These are phyloP conservation scores for Xyrichtys novacula DNA, from an alignment of 2,797 vertebrate species.

Conservation along the genomic window DNA sequence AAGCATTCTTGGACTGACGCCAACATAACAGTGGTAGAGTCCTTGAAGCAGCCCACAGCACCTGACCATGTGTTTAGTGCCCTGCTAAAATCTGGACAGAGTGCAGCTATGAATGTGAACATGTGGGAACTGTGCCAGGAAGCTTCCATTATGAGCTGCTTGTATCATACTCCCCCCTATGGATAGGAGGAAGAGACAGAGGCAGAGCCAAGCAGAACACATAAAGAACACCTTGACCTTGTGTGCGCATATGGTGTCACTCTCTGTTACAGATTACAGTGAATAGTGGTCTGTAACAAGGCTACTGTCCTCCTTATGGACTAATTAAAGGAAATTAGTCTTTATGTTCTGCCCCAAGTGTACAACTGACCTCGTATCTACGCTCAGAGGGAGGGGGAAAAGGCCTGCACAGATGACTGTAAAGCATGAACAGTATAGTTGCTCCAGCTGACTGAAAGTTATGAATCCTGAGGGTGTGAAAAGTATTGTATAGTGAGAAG, in stretches of 20 bases:
- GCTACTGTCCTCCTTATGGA: slow-evolving; percentile 57
- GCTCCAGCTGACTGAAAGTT: too few species aligned
- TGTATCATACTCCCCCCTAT: slow-evolving; percentile 42
- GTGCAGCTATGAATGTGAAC: slow-evolving; percentile 46
- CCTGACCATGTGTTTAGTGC: slow-evolving; percentile 64
- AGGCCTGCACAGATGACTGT: slow-evolving; percentile 5
- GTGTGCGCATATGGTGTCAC: slow-evolving; percentile 45
- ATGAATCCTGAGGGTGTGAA: too few species aligned
- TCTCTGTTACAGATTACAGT: slow-evolving; percentile 27
- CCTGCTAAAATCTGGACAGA: slow-evolving; percentile 58
- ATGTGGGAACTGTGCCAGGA: slow-evolving; percentile 54
- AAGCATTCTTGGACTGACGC: slow-evolving; percentile 44
- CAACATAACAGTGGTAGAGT: slow-evolving; percentile 44
- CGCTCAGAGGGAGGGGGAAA: slow-evolving; percentile 14
- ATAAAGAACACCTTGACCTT: slow-evolving; percentile 54
- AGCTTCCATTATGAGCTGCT: slow-evolving; percentile 42
- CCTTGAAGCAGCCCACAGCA: slow-evolving; percentile 53
- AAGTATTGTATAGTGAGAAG: too few species aligned
- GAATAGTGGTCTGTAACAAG: slow-evolving; percentile 27
- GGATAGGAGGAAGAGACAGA: slow-evolving; percentile 35
- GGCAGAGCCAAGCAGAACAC: slow-evolving; percentile 15
- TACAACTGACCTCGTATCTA: slow-evolving; percentile 48
- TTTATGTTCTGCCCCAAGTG: slow-evolving; percentile 55
- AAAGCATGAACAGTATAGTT: background rate
- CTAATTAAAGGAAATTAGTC: slow-evolving; percentile 71